Conservation (phyloP, 2,113 vertebrate species). For the Electrona antarctica region DNA sequence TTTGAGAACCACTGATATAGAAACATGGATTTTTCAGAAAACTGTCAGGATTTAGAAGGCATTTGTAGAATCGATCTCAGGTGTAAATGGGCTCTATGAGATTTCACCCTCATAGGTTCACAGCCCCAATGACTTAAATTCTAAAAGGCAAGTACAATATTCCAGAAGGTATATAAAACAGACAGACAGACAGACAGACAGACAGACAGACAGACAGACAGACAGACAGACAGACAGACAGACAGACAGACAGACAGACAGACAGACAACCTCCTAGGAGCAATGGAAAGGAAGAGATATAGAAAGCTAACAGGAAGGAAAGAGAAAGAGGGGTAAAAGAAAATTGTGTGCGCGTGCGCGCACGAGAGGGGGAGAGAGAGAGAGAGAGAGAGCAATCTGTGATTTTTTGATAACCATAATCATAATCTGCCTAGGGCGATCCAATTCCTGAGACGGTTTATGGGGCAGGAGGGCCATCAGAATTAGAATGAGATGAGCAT, state of each 20-base stretch:
- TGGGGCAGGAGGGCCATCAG: constrained; percentile 86
- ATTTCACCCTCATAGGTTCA: too few species aligned
- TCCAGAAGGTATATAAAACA: too few species aligned
- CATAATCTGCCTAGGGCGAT: constrained; percentile 86
- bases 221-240: not conserved
- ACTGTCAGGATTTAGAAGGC: too few species aligned
- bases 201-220: not conserved
- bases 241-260: not conserved
- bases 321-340: not conserved
- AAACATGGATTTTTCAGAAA: too few species aligned
- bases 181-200: not conserved
- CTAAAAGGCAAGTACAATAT: too few species aligned
- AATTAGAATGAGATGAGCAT: constrained; percentile 97
- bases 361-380: constrained; percentile 50
- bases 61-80: too few species aligned
- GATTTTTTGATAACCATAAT: constrained; percentile 93
- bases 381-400: constrained; percentile 78
- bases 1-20: too few species aligned
- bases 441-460: constrained; percentile 95
- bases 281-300: constrained; percentile 17
- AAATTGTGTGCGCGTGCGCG: too few species aligned
- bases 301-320: not conserved
- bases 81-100: too few species aligned
- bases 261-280: not conserved
- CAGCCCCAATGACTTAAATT: too few species aligned